Base-by-base conservation (phyloP, 2,888 invertebrate genomes). In the Palloptera scutellata region DNA sequence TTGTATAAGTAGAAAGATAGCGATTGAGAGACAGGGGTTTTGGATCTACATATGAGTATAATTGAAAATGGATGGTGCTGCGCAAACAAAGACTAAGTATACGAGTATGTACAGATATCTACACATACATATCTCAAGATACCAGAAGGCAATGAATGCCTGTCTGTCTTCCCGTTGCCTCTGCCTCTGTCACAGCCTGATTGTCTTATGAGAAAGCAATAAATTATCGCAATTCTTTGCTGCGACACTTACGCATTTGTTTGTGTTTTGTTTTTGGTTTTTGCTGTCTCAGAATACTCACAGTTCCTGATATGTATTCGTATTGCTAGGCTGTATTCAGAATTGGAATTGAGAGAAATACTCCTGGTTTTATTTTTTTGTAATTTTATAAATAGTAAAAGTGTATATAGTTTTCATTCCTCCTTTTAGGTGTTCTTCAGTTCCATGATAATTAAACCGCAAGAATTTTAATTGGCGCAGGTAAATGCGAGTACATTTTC, bases 181-280 rank as follows among this genome's bases (percentile, higher is more conserved):
- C 53, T 54, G 19, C 54, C 30, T 30, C 30, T 30, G 30, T 30
- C 30, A 30, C 30, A 4, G 43, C 53, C 30, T 71, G 70, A 65
- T 71, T 72, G 76, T 77, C 78, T 78, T 76, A 74, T 76, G 76
- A 77, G 79, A 79, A 79, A 75, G 74, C 78, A 76, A 81, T 81
- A 81, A 82, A 82, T 81, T 80, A 81, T 77, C 73, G 72, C 77
- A 77, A 74, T 78, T 79, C 78, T 66, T 68, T 66, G 67, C 67
- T 73, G 72, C 76, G 81, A 81, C 81, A 80, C 74, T 76, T 77
- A 74, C 72, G 70, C 68, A 68, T 68, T 71, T 63, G 62, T 66
- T 66, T 54, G 48, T 62, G 64, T 20, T 52, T 12, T 19, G 6
- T 48, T 20, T 62, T 12, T 19, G 12, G 8, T 5, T 54, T 54